A percentile compares a stretch with the other conserved stretches of the same genome.
phyloP scores from a whole-genome alignment of 1,140 invertebrate genomes.

The Charaxes varanes region DNA sequence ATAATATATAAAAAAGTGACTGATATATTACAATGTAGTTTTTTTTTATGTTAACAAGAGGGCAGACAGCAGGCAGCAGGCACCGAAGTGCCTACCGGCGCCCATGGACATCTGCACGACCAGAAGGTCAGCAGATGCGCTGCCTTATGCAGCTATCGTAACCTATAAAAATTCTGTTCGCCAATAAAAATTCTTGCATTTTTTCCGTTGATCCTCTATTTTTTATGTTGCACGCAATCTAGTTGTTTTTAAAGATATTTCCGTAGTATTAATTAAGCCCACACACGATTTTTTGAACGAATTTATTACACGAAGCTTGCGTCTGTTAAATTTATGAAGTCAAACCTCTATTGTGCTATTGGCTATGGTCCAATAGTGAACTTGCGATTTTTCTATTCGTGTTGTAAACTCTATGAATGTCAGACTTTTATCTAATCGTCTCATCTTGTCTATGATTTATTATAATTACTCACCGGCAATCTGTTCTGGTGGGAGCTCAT shows the following conservation, averaged over 20 bases:
- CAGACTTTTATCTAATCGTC: constrained; percentile 23
- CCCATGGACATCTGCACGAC: no score
- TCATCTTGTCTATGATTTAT: constrained; percentile 7
- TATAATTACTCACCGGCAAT: constrained; percentile 63
- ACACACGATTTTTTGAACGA: constrained; percentile 41
- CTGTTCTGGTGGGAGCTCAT: constrained; percentile 73
- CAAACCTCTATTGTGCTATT: constrained; percentile 40
- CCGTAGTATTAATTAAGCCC: constrained; percentile 46
- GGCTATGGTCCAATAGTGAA: constrained; percentile 42
- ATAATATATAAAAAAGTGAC: no score
- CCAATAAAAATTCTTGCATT: no score
- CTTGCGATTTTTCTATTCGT: constrained; percentile 38
- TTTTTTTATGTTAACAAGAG: no score
- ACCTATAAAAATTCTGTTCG: no score
- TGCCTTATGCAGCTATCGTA: no score
- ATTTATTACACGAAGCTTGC: constrained; percentile 36
- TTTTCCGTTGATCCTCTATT: no score
- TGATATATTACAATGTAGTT: no score
- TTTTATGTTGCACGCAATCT: constrained; percentile 31
- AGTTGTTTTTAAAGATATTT: constrained; percentile 37
- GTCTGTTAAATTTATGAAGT: constrained; percentile 47
- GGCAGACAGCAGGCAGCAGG: no score
- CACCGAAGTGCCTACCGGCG: no score
- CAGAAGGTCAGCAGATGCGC: no score
- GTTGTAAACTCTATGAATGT: constrained; percentile 37